Evolutionary conservation across 1,140 invertebrate genomes (phyloP), one percentile per base, ranked within the genome.

Genomic region (Bombus confusus): DNA sequence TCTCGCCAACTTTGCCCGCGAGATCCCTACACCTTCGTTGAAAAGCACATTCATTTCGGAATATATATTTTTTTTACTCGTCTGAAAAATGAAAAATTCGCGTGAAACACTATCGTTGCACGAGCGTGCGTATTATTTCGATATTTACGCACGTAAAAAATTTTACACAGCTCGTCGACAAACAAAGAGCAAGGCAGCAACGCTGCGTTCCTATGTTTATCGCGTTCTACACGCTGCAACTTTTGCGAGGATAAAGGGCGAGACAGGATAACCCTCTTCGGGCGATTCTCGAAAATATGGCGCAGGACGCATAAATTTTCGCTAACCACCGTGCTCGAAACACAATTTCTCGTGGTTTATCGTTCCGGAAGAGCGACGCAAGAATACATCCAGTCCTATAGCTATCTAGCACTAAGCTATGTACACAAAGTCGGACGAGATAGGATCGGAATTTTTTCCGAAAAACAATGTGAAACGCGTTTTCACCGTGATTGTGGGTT

Each of bases 401-500:
- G 34, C 41, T 66, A 37, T 28, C 31, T 22, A 43, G 3, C 59
- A n/a, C 8, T 18, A 22, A 12, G n/a, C n/a, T 25, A 9, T 13
- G 75, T 37, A 9, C 22, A 31, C 41, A 66, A 43, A 31, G 15
- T 8, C 15, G 18, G 15, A 18, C 4, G 18, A 31, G 28, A 57
- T 47, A 57, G 10, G 1, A 43, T 39, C 31, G 69, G 18, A 39
- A 13, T 43, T 68, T 39, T 77, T 31, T 34, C 18, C 8, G 31
- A 12, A 34, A 52, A 75, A 74, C 52, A 64, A 64, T 34, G 43
- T 18, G 37, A 41, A 43, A 62, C 52, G n/a, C 31, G 72, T 59
- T 74, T 64, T 64, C 68, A 62, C 68, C 18, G 28, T 2, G 69
- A 81, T 62, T 62, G 47, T 73, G 39, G 80, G 68, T 81, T 43